Base-by-base conservation (phyloP, 2,797 vertebrate genomes). In the Danio choprae region DNA sequence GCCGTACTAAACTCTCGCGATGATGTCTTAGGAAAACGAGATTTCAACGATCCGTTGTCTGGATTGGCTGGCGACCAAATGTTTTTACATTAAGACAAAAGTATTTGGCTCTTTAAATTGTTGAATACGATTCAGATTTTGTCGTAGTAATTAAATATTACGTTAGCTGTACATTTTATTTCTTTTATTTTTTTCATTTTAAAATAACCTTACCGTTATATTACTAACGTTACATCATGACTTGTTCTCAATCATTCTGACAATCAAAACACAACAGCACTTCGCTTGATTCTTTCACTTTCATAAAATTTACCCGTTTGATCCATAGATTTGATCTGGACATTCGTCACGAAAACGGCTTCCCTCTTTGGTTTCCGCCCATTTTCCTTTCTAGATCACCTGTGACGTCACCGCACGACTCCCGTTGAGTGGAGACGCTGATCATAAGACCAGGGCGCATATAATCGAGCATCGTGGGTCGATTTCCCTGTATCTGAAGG, bases 1-100 rank as follows among this genome's bases (percentile, higher is more conserved):
- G 85, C 83, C 83, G 71, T 76, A 40, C 38, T 18, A 0, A 16
- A 4, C 12, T 81, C 80, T 84, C 85, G 83, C 81, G 85, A 20
- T 60, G 79, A 0, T 43, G 29, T 68, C 15, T n/a, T 18, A 38
- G 10, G 15, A 55, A 9, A 75, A 79, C 81, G 83, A 69, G 85
- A 83, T 68, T 73, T 44, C 77, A 48, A 29, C 40, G 15, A 18
- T 43, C 22, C 40, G 13, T 79, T 36, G 20, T 38, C 64, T 22
- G 15, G 48, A 80, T 80, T 80, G 77, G 77, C 69, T 65, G 48
- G 6, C 2, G 56, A 62, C 12, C 11, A 41, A 22, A 53, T n/a
- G 29, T 13, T 18, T 38, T n/a, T 51, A 12, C 50, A 43, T 29
- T 22, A 44, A 6, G n/a, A 1, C 20, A 6, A 4, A 48, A 7